Evolutionary conservation across 2,888 invertebrate genomes (phyloP).

Genomic region (Erannis defoliaria): DNA sequence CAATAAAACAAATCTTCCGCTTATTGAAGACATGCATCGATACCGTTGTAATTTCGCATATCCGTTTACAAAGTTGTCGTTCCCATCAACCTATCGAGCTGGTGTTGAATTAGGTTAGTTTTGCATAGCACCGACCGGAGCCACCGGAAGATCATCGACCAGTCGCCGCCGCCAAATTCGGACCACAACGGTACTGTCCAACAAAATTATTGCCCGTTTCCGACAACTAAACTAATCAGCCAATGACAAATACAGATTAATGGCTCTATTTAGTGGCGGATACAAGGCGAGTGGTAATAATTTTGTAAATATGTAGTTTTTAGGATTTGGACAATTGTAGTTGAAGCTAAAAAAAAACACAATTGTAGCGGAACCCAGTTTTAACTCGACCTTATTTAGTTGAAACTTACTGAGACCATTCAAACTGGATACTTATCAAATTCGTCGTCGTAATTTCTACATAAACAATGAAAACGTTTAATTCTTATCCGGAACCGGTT

Average conservation of each 20-base stretch:
- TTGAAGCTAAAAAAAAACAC: too few relatives aligned
- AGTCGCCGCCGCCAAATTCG: conserved; percentile 70
- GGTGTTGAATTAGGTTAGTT: conserved; percentile 22
- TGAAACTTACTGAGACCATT: too few relatives aligned
- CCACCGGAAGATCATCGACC: conserved; percentile 83
- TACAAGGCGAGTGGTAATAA: too few relatives aligned
- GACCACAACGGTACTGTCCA: conserved; percentile 76
- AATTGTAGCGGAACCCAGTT: too few relatives aligned
- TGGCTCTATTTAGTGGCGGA: conserved; percentile 15
- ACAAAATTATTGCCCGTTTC: conserved; percentile 68
- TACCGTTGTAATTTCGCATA: conserved; percentile 28
- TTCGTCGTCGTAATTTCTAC: too few relatives aligned
- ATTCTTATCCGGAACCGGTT: background rate
- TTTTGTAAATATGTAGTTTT: too few relatives aligned
- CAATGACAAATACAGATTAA: conserved; percentile 24
- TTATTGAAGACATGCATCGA: conserved; percentile 3
- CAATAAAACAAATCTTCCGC: background rate
- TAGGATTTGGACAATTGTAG: too few relatives aligned
- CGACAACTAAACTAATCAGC: conserved; percentile 46
- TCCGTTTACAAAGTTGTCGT: conserved; percentile 28
- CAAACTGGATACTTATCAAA: too few relatives aligned
- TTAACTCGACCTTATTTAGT: too few relatives aligned
- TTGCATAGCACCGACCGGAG: conserved; percentile 35
- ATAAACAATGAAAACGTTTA: too few relatives aligned
- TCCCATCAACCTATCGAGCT: conserved; percentile 23